A percentile compares a stretch with the other conserved stretches of the same genome.
Conservation (phyloP, 2,113 vertebrate genomes). For the Macheiramphus alcinus region DNA sequence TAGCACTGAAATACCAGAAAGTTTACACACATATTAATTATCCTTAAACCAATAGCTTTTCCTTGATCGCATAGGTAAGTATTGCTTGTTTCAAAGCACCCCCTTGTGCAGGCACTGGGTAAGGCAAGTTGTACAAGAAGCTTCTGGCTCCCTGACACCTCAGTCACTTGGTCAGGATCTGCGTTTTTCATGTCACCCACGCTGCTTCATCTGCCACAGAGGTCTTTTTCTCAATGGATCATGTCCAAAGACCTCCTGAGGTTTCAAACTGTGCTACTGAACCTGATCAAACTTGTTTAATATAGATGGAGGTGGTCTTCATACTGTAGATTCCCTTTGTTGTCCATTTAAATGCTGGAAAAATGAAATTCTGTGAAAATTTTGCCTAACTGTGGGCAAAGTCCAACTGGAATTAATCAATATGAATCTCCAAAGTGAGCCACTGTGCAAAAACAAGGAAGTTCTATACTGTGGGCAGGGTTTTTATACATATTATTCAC, state of each 20-base stretch:
- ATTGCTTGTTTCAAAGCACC: slow-evolving; percentile 46
- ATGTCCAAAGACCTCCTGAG: background rate
- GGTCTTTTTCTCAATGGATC: background rate
- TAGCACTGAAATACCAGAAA: background rate
- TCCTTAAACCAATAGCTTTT: background rate
- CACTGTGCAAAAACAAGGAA: background rate
- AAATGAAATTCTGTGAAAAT: background rate
- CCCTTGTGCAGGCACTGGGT: slow-evolving; percentile 34
- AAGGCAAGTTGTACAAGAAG: background rate
- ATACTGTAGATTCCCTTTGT: background rate
- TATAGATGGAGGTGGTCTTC: background rate
- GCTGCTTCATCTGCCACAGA: background rate
- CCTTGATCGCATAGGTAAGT: background rate
- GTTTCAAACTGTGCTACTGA: background rate
- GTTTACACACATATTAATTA: background rate
- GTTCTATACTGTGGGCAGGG: background rate
- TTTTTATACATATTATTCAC: background rate
- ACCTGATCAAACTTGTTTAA: background rate
- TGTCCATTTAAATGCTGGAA: background rate
- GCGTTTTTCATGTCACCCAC: background rate
- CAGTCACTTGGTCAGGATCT: background rate
- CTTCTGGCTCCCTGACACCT: background rate
- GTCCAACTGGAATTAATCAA: background rate
- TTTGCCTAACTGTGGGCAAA: background rate
- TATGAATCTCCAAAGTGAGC: background rate